phyloP scores from a whole-genome alignment of 2,113 vertebrate species.

The Hypanus sabinus region DNA sequence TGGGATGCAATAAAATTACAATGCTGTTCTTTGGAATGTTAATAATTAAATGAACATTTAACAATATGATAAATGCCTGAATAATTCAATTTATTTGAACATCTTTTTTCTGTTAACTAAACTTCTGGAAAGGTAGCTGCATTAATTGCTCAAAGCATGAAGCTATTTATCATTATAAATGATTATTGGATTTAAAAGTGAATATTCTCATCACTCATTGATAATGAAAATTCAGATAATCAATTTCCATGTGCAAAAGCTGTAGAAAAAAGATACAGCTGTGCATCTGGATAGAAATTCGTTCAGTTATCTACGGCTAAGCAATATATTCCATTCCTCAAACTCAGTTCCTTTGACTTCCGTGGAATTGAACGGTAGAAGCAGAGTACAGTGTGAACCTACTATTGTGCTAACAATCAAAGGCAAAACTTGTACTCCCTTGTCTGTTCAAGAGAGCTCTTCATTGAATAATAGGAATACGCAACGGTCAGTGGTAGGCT shows the following conservation, averaged over 20 bases:
- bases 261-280: not conserved
- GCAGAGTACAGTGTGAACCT: too few relatives aligned
- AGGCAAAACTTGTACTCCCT: too few relatives aligned
- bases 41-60: constrained; percentile 32
- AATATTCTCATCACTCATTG: constrained; percentile 30
- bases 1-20: constrained; percentile 10
- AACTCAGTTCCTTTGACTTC: too few relatives aligned
- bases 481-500: not conserved
- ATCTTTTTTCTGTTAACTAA: not conserved
- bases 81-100: constrained; percentile 11
- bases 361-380: too few relatives aligned
- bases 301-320: too few relatives aligned
- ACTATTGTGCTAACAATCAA: too few relatives aligned
- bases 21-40: not conserved
- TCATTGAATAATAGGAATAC: not conserved
- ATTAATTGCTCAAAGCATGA: not conserved
- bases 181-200: constrained; percentile 26
- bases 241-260: not conserved
- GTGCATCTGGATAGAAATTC: not conserved
- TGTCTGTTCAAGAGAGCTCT: not conserved
- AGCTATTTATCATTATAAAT: constrained; percentile 16
- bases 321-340: too few relatives aligned
- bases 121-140: not conserved
- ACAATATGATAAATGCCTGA: constrained; percentile 1
- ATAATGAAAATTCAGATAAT: constrained; percentile 30